Conservation (phyloP, 1,140 invertebrate species). For the Aradophagus sp. region DNA sequence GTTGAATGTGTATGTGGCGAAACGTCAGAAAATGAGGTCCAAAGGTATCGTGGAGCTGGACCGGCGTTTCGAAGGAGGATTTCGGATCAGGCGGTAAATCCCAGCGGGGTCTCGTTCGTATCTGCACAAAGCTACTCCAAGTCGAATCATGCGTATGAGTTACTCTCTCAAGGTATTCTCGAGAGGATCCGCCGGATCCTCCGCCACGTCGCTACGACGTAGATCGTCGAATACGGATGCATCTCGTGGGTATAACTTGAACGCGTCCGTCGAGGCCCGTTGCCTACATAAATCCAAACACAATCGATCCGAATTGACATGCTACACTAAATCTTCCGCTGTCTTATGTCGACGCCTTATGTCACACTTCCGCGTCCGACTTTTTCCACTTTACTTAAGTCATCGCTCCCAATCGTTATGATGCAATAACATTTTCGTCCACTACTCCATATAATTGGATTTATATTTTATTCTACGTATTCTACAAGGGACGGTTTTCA, state of each 20-base stretch:
- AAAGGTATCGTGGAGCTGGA: slow-evolving; percentile 20
- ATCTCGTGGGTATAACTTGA: slow-evolving; percentile 47
- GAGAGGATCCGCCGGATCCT: slow-evolving; percentile 36
- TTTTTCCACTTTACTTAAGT: no score
- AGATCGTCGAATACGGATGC: slow-evolving; percentile 46
- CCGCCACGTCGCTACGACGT: slow-evolving; percentile 25
- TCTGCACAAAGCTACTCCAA: slow-evolving; percentile 48
- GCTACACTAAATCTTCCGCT: slow-evolving; percentile 43
- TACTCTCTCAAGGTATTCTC: slow-evolving; percentile 37
- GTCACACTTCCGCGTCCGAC: slow-evolving; percentile 11
- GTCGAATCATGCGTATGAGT: slow-evolving; percentile 53
- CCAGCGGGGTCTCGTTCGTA: slow-evolving; percentile 37
- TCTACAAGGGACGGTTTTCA: no score
- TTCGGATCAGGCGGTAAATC: slow-evolving; percentile 33
- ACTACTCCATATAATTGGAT: no score
- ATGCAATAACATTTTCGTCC: no score
- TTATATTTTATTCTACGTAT: no score
- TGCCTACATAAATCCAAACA: slow-evolving; percentile 45
- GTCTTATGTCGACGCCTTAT: slow-evolving; percentile 21
- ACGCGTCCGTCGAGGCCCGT: slow-evolving; percentile 29
- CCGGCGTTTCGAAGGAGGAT: slow-evolving; percentile 13
- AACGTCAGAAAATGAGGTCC: slow-evolving; percentile 44
- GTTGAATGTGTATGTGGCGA: slow-evolving; percentile 15
- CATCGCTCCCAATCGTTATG: no score
- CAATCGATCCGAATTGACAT: slow-evolving; percentile 53